A percentile compares a stretch with the other conserved stretches of the same genome.
phyloP scores from a whole-genome alignment of 2,888 invertebrate genomes.

The Anoplius nigerrimus region DNA sequence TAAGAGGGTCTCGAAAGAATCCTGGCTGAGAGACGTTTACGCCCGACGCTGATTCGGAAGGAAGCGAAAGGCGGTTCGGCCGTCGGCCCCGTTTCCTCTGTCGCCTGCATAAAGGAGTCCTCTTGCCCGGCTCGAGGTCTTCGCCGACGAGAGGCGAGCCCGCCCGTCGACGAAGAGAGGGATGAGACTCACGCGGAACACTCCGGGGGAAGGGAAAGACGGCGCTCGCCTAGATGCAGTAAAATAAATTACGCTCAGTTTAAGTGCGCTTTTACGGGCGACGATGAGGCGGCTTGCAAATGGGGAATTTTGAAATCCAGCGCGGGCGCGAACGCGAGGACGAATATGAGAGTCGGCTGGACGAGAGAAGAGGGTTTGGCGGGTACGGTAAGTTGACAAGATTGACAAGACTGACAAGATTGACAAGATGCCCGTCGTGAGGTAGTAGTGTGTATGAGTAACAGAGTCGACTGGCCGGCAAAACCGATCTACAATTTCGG shows the following conservation, averaged over 20 bases:
- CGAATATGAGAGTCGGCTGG: not conserved
- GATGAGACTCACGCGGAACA: too few species aligned
- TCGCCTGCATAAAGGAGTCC: too few species aligned
- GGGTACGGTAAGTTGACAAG: not conserved
- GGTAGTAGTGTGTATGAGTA: conserved; percentile 16
- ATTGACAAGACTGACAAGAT: too few species aligned
- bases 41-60: too few species aligned
- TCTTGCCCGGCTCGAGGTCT: too few species aligned
- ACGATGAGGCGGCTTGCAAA: conserved; percentile 43
- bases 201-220: not conserved
- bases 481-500: conserved; percentile 26
- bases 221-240: conserved; percentile 28
- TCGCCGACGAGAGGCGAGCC: too few species aligned
- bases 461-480: conserved; percentile 24
- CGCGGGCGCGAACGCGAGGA: conserved; percentile 14
- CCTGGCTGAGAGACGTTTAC: too few species aligned
- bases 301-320: conserved; percentile 39
- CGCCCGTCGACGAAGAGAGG: too few species aligned
- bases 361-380: too few species aligned
- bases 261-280: conserved; percentile 46
- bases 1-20: too few species aligned
- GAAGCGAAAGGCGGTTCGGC: too few species aligned
- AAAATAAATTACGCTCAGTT: conserved; percentile 52
- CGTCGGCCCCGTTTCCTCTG: too few species aligned
- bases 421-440: conserved; percentile 21